Percentiles rank a stretch among this genome's conserved stretches.
These are phyloP conservation scores for Leucophenga maculata DNA, from an alignment of 2,888 invertebrate genomes.

Conservation along the genomic window DNA sequence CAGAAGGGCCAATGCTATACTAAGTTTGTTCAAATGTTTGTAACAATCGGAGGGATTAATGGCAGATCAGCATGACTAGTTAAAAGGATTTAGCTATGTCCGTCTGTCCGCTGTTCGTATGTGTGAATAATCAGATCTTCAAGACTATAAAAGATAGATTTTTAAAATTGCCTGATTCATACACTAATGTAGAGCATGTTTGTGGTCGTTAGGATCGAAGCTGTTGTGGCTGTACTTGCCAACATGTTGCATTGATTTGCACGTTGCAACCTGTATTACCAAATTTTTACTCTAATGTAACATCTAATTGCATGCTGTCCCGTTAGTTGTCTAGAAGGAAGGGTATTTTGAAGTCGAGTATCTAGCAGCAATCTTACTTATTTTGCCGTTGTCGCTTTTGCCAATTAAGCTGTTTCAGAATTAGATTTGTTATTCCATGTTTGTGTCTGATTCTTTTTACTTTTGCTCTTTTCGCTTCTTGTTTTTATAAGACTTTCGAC, in stretches of 20 bases:
- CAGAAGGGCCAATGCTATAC: too few species aligned
- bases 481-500: constrained; percentile 3
- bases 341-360: constrained; percentile 4
- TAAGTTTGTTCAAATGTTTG: constrained; percentile 40
- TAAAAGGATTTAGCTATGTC: constrained; percentile 25
- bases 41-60: constrained; percentile 38
- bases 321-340: too few species aligned
- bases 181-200: too few species aligned
- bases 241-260: too few species aligned
- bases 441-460: constrained; percentile 34
- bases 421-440: constrained; percentile 57
- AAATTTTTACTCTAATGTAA: too few species aligned
- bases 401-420: constrained; percentile 60
- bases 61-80: too few species aligned
- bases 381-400: constrained; percentile 38
- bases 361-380: constrained; percentile 21
- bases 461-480: constrained; percentile 10
- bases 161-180: too few species aligned
- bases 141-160: not conserved
- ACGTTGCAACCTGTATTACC: too few species aligned
- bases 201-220: too few species aligned
- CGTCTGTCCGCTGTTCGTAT: constrained; percentile 42
- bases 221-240: too few species aligned
- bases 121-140: not conserved
- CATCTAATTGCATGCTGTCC: too few species aligned